Evolutionary conservation across 2,888 invertebrate genomes (phyloP).

Genomic region (Lamellibrachia columna): DNA sequence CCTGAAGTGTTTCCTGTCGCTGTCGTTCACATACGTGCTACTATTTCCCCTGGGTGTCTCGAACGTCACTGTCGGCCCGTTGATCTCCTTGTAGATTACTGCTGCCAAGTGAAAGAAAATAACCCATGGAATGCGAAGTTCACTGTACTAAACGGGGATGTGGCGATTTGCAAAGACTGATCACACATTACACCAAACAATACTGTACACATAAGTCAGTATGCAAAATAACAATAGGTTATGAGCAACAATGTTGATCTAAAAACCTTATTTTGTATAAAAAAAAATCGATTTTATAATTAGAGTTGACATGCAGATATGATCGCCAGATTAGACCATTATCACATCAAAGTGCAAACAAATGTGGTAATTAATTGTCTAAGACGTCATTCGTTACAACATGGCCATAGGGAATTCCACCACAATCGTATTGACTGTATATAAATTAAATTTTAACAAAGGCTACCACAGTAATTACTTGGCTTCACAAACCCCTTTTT

Average conservation of each 20-base stretch:
- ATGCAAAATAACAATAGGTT: background rate
- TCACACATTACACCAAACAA: too few species aligned
- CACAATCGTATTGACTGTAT: background rate
- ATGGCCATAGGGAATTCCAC: background rate
- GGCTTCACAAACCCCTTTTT: too few species aligned
- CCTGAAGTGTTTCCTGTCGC: too few species aligned
- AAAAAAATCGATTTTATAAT: background rate
- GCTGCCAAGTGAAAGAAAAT: background rate
- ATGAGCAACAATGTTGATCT: background rate
- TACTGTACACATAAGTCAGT: too few species aligned
- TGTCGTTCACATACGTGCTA: background rate
- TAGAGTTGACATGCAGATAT: background rate
- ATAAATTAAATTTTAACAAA: background rate
- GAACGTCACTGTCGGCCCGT: background rate
- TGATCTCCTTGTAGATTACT: background rate
- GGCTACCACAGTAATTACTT: too few species aligned
- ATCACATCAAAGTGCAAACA: background rate
- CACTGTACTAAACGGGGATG: background rate
- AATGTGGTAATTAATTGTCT: background rate
- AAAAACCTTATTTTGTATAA: background rate
- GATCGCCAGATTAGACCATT: background rate
- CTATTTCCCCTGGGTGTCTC: background rate
- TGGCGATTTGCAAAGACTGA: background rate
- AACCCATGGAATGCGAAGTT: background rate
- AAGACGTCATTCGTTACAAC: background rate